phyloP scores from a whole-genome alignment of 2,888 invertebrate genomes.

The Drosophila rubida region DNA sequence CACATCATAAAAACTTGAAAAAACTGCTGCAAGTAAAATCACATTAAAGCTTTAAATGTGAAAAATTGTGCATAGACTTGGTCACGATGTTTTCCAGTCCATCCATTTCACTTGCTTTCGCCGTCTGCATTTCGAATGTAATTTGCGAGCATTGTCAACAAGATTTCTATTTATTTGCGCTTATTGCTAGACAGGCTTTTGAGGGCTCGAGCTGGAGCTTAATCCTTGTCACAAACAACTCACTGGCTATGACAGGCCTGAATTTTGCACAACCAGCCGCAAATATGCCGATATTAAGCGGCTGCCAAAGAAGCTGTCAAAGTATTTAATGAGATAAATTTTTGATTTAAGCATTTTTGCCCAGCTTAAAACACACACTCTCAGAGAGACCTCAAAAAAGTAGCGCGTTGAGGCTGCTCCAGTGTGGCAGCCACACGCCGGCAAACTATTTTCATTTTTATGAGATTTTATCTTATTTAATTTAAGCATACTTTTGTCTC shows the following conservation, averaged over 20 bases:
- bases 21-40: neutral
- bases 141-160: constrained; percentile 27
- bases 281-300: constrained; percentile 37
- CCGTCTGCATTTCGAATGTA: constrained; percentile 4
- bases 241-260: neutral
- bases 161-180: constrained; percentile 17
- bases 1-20: neutral
- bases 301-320: constrained; percentile 27
- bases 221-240: constrained; percentile 22
- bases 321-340: constrained; percentile 47
- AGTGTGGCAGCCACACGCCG: constrained; percentile 39
- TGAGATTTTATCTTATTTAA: constrained; percentile 75
- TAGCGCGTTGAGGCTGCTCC: neutral
- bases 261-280: constrained; percentile 9
- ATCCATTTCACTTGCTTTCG: neutral
- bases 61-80: neutral
- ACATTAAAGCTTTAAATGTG: neutral
- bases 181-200: constrained; percentile 21
- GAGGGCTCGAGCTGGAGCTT: constrained; percentile 3
- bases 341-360: constrained; percentile 40
- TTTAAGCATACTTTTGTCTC: constrained; percentile 72
- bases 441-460: constrained; percentile 71
- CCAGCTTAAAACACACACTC: neutral
- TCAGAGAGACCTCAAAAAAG: constrained; percentile 3
- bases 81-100: neutral